Base-by-base conservation (phyloP, 30 jellyfish, hydroid and myxozoan species). In the Sanderia malayensis region DNA sequence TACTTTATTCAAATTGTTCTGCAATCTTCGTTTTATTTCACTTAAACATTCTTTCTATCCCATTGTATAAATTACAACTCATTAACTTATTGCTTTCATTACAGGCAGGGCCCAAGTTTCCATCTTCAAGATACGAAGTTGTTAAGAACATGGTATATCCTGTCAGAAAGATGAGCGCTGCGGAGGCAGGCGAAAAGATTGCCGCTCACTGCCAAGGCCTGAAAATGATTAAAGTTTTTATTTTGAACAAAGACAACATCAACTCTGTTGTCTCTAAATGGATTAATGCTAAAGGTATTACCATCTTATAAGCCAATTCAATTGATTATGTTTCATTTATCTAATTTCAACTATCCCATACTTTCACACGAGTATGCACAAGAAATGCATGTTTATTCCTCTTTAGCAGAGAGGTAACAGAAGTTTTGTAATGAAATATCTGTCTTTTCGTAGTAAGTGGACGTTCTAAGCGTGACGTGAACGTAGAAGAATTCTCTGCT, bases 191-290 rank as follows among this genome's bases (percentile, higher is more conserved):
- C 2, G 57, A 17, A 3, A 62, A 62, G 18, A 62, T 62, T 23
- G 74, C 57, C 13, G 74, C 74, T 23, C 74, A 62, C 57, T 62
- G 74, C 23, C 28, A 33, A 25, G 74, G 74, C 15, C 23, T 1
- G 13, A 62, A 62, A 31, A 7, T 62, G 74, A 62, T 62, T 23
- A 25, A 62, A 57, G 74, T 62, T 23, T 23, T 62, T 10, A 23
- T 33, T 23, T 31, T 62, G 18, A 41, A 11, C 31, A 62, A 33
- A 23, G 25, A 41, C 24, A 62, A 62, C 55, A 20, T 62, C 58
- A 18, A 31, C 23, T 26, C 26, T 26, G 57, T 41, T 62, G 74
- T 30, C 27, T 18, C 49, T 3, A 31, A 31, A 10, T 8, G 8
- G 57, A 28, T 62, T 2, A 62, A 25, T 11, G 29, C 26, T 8